phyloP scores from a whole-genome alignment of 2,888 invertebrate genomes.

The Meiosimyza decipiens region DNA sequence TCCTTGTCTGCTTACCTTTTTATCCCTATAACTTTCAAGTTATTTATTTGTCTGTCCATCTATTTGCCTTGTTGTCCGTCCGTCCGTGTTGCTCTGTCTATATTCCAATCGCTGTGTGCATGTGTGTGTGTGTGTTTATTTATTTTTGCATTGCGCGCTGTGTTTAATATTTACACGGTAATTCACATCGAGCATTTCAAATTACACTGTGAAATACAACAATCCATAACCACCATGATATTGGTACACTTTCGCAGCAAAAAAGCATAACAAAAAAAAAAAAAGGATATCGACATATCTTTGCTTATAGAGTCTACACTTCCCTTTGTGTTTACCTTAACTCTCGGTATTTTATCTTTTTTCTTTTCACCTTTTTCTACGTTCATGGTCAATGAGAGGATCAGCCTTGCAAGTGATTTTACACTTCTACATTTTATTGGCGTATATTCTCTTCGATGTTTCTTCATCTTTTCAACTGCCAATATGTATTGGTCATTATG shows the following conservation, averaged over 20 bases:
- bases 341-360: background rate
- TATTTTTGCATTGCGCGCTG: conserved; percentile 34
- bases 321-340: background rate
- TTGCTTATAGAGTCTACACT: background rate
- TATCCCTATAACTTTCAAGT: background rate
- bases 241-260: background rate
- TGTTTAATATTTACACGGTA: conserved; percentile 41
- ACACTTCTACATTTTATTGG: background rate
- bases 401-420: conserved; percentile 18
- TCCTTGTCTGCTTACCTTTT: background rate
- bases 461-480: too few relatives aligned
- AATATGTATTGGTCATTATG: background rate
- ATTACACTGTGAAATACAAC: conserved; percentile 26
- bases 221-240: background rate
- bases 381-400: conserved; percentile 13
- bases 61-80: conserved; percentile 1
- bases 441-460: too few relatives aligned
- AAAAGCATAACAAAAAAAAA: background rate
- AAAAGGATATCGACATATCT: background rate
- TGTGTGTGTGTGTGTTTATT: conserved; percentile 20
- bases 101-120: background rate
- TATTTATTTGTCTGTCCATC: conserved; percentile 11
- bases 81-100: conserved; percentile 22
- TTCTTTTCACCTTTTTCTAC: background rate
- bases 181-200: conserved; percentile 40